Conservation (phyloP, 2,113 vertebrate species). For the Felis catus region DNA sequence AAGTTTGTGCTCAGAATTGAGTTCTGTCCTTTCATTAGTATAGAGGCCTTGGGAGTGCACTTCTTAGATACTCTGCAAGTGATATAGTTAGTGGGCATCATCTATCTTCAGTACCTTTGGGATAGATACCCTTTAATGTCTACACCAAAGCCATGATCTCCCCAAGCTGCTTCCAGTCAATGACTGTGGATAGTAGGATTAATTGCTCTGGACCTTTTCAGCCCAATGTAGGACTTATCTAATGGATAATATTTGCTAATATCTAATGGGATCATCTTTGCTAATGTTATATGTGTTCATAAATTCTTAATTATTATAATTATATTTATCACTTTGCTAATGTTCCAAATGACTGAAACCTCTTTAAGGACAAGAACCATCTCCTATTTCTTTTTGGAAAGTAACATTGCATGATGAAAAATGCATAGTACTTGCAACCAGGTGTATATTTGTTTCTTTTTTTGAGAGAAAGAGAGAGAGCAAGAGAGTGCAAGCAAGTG, state of each 20-base stretch:
- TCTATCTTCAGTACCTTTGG: background rate
- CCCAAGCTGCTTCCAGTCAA: background rate
- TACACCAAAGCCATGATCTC: background rate
- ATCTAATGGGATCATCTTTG: background rate
- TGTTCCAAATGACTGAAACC: background rate
- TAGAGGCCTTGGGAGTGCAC: background rate
- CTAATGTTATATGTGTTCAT: background rate
- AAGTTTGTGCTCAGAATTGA: background rate
- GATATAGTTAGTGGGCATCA: background rate
- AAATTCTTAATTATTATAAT: background rate
- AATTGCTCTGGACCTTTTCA: background rate
- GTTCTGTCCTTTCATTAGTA: background rate
- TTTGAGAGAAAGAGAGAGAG: too few species aligned
- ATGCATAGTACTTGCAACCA: background rate
- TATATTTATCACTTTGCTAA: background rate
- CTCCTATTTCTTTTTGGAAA: background rate
- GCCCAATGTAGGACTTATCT: background rate
- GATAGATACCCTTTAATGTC: background rate
- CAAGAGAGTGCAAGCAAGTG: too few species aligned
- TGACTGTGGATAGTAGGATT: background rate
- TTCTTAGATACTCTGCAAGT: background rate
- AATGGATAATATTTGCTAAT: background rate
- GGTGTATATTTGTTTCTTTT: too few species aligned
- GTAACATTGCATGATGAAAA: background rate
- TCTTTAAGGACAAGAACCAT: background rate